Conservation (phyloP, 2,113 vertebrate genomes). For the Epinephelus lanceolatus region DNA sequence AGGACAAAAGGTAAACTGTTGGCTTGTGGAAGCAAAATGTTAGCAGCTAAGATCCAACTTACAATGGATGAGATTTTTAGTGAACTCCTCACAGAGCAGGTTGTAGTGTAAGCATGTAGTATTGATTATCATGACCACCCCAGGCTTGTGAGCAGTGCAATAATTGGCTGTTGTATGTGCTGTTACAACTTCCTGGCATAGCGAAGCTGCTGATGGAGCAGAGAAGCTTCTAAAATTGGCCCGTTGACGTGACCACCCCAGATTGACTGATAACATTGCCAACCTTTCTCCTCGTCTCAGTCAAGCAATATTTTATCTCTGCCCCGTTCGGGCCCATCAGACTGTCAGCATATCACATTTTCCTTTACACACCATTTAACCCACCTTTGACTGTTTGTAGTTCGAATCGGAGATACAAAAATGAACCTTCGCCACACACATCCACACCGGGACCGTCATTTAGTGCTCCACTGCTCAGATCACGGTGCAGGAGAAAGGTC, state of each 20-base stretch:
- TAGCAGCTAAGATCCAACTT: conserved; percentile 15
- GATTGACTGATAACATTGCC: conserved; percentile 12
- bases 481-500: conserved; percentile 28
- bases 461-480: conserved; percentile 43
- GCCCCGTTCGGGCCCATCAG: neutral
- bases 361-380: conserved; percentile 35
- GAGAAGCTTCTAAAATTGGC: conserved; percentile 25
- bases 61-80: conserved; percentile 25
- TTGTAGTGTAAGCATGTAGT: conserved; percentile 42
- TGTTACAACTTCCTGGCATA: conserved; percentile 42
- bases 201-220: conserved; percentile 29
- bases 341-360: conserved; percentile 21
- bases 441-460: conserved; percentile 15
- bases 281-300: neutral
- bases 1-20: neutral
- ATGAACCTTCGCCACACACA: conserved; percentile 31
- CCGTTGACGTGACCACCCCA: neutral
- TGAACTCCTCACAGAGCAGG: conserved; percentile 16
- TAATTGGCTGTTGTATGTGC: conserved; percentile 52
- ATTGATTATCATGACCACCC: conserved; percentile 61
- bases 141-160: conserved; percentile 29
- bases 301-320: neutral
- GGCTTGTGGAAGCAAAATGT: neutral
- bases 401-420: conserved; percentile 13
- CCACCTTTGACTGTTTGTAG: conserved; percentile 25